Evolutionary conservation across 2,888 invertebrate genomes (phyloP), one percentile per base, ranked within the genome.

Genomic region (Idaea aversata): DNA sequence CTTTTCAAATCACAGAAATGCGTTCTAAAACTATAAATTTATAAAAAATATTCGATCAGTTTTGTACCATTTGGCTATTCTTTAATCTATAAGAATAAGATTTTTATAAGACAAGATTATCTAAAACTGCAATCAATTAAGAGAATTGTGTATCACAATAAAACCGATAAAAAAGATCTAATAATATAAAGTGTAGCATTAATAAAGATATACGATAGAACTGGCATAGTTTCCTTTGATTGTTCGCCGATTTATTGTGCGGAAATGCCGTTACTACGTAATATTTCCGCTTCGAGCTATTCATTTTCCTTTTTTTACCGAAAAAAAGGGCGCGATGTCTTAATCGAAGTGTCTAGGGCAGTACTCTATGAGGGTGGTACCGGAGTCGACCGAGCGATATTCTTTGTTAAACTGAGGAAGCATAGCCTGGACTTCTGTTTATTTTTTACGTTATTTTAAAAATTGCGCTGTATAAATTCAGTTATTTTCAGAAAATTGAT

Each of bases 181-280:
- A 93, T 91, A 93, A 91, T 91, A 90, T 90, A 91, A 90, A 91
- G 90, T 89, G 88, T 86, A 86, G 85, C 87, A 90, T 88, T 92
- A 91, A 91, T 88, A 91, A 86, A 91, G 90, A 91, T 88, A 90
- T 90, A 90, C 87, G 88, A 77, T 84, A 80, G 78, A 81, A 76
- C 79, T 75, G 81, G 82, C 83, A 77, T 84, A 86, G 83, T 83
- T 88, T 89, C 90, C 88, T 92, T 92, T 93, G 93, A 93, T 93
- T 93, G 89, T 91, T 84, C 87, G 87, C 86, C 88, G 88, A 93
- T 93, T 93, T 93, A 93, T 93, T 88, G 93, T 85, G 91, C 93
- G 93, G 93, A 93, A 93, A 93, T 88, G 88, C 90, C 88, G 91
- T 91, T 91, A 90, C 88, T 88, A 83, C 79, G 88, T 93, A 93